Evolutionary conservation across 2,888 invertebrate genomes (phyloP).

Genomic region (Tetropium fuscum): DNA sequence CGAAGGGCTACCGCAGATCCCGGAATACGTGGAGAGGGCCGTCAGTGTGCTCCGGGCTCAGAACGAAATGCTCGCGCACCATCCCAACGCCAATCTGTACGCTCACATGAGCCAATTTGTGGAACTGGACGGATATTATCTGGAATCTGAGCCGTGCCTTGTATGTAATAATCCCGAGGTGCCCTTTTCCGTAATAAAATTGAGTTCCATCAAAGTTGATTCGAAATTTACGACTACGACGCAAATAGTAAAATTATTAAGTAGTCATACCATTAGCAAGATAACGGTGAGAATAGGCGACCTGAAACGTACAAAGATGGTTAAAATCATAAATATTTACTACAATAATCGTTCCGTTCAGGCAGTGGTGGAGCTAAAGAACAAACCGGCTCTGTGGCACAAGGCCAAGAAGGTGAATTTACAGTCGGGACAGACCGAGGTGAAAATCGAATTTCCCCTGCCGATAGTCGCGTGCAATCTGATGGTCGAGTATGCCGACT

Average conservation of each 20-base stretch:
- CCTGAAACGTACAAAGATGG: slow-evolving; percentile 97
- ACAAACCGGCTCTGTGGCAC: slow-evolving; percentile 96
- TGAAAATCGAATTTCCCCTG: slow-evolving; percentile 96
- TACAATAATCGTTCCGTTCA: slow-evolving; percentile 97
- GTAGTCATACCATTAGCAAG: slow-evolving; percentile 95
- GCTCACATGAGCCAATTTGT: slow-evolving; percentile 93
- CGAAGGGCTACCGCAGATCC: slow-evolving; percentile 65
- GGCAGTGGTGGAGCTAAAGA: slow-evolving; percentile 97
- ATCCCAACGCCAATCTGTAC: slow-evolving; percentile 95
- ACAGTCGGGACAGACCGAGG: slow-evolving; percentile 93
- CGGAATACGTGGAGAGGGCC: slow-evolving; percentile 86
- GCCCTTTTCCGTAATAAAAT: slow-evolving; percentile 89
- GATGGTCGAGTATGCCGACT: slow-evolving; percentile 98
- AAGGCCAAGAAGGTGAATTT: slow-evolving; percentile 94
- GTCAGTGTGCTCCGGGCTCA: slow-evolving; percentile 89
- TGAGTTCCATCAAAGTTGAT: slow-evolving; percentile 94
- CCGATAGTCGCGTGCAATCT: slow-evolving; percentile 98
- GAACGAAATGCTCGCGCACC: slow-evolving; percentile 88
- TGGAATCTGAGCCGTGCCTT: slow-evolving; percentile 97
- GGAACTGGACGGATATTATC: slow-evolving; percentile 94
- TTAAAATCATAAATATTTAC: slow-evolving; percentile 94
- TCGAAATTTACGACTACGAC: slow-evolving; percentile 98
- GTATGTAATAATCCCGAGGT: slow-evolving; percentile 99
- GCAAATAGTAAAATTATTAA: slow-evolving; percentile 95
- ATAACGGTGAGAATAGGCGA: slow-evolving; percentile 94